Evolutionary conservation across 2,797 vertebrate species (phyloP).

Genomic region (Sarcoramphus papa): DNA sequence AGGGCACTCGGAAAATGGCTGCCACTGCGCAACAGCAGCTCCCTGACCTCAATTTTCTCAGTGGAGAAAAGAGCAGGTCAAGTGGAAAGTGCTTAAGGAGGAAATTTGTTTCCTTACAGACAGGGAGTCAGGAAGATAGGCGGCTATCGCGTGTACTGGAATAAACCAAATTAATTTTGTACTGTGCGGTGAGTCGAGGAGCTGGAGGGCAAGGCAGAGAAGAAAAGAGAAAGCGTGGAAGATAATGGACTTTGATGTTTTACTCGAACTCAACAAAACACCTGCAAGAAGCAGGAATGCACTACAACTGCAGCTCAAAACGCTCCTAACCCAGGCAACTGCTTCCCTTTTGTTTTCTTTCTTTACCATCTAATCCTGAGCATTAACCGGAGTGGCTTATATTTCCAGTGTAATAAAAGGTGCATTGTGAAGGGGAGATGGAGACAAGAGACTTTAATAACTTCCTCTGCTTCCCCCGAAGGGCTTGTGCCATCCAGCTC

Average conservation of each 20-base stretch:
- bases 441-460: slow-evolving; percentile 31
- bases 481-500: background rate
- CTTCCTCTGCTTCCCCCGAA: background rate
- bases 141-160: slow-evolving; percentile 11
- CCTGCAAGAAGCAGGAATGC: background rate
- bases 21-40: background rate
- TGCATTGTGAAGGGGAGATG: background rate
- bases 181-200: background rate
- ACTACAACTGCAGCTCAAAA: background rate
- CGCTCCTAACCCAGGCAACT: background rate
- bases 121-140: slow-evolving; percentile 22
- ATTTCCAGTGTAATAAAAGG: slow-evolving; percentile 24
- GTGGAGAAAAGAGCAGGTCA: slow-evolving; percentile 70
- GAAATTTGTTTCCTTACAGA: slow-evolving; percentile 63
- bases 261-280: slow-evolving; percentile 55
- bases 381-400: background rate
- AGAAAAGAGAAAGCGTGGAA: background rate
- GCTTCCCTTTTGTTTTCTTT: slow-evolving; percentile 48
- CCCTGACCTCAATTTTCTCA: slow-evolving; percentile 68
- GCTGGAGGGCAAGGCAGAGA: slow-evolving; percentile 5
- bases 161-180: slow-evolving; percentile 65
- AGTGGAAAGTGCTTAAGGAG: slow-evolving; percentile 69
- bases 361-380: background rate
- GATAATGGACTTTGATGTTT: slow-evolving; percentile 61
- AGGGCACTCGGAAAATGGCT: background rate